Percentiles rank a stretch among this genome's conserved stretches.
Conservation (phyloP, 2,797 vertebrate genomes). For the Gouania willdenowi region DNA sequence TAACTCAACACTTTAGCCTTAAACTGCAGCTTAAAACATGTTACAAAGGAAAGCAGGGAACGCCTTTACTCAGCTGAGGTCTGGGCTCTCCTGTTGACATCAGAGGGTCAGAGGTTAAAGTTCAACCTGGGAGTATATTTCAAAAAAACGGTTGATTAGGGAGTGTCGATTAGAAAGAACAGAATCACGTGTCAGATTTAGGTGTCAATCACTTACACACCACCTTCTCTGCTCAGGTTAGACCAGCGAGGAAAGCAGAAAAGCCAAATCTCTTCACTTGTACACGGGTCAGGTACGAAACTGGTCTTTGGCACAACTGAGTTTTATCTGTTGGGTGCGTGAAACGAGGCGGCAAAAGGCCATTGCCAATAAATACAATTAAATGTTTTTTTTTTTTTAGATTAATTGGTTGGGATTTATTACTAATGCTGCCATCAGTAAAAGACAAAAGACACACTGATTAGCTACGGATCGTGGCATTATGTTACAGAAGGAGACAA, state of each 20-base stretch:
- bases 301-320: constrained; percentile 11
- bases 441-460: no score
- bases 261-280: constrained; percentile 35
- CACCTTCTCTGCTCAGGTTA: constrained; percentile 35
- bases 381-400: no score
- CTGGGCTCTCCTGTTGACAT: constrained; percentile 58
- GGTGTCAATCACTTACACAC: neutral
- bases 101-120: constrained; percentile 33
- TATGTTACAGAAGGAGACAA: no score
- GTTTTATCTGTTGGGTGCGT: neutral
- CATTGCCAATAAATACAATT: no score
- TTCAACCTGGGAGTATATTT: constrained; percentile 41
- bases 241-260: constrained; percentile 15
- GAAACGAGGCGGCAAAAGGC: neutral
- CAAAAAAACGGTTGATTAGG: constrained; percentile 25
- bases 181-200: constrained; percentile 28
- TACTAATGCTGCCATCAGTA: no score
- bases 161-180: constrained; percentile 13
- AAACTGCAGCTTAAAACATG: constrained; percentile 1
- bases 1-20: neutral
- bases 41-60: constrained; percentile 18
- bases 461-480: no score
- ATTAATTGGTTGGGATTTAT: no score
- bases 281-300: constrained; percentile 16
- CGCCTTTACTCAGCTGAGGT: constrained; percentile 23